Conservation (phyloP, 1,140 invertebrate genomes). For the Heliconius eleuchia region DNA sequence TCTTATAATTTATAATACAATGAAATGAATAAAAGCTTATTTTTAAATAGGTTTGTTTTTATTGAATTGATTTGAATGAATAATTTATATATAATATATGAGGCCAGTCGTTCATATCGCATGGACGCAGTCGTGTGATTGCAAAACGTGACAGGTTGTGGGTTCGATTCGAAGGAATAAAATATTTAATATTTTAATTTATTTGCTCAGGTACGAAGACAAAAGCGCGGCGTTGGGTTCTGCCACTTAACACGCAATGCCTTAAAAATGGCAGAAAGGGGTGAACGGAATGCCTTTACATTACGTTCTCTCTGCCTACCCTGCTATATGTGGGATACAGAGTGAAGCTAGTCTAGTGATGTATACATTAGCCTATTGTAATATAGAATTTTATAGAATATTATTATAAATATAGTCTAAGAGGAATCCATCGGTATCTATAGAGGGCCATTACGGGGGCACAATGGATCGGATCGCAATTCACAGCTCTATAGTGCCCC, state of each 20-base stretch:
- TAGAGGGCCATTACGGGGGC: slow-evolving; percentile 1
- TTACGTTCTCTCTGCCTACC: neutral
- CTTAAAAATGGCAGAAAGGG: no score
- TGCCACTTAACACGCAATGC: no score
- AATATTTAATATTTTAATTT: neutral
- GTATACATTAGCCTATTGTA: neutral
- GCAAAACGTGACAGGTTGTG: neutral
- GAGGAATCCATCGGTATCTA: neutral
- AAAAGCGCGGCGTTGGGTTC: no score
- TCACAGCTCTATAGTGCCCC: neutral
- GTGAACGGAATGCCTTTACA: no score
- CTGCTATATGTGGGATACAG: neutral
- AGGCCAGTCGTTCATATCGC: no score
- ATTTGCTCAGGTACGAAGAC: neutral
- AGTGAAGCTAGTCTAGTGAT: neutral
- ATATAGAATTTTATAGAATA: slow-evolving; percentile 3
- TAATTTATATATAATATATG: no score
- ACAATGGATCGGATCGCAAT: slow-evolving; percentile 5
- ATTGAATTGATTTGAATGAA: no score
- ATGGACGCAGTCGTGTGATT: neutral
- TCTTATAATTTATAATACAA: no score
- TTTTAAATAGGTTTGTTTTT: no score
- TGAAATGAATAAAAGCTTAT: no score
- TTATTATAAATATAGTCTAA: neutral
- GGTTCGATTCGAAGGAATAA: neutral